Evolutionary conservation across 1,140 invertebrate species (phyloP).

Genomic region (Halictus rubicundus): DNA sequence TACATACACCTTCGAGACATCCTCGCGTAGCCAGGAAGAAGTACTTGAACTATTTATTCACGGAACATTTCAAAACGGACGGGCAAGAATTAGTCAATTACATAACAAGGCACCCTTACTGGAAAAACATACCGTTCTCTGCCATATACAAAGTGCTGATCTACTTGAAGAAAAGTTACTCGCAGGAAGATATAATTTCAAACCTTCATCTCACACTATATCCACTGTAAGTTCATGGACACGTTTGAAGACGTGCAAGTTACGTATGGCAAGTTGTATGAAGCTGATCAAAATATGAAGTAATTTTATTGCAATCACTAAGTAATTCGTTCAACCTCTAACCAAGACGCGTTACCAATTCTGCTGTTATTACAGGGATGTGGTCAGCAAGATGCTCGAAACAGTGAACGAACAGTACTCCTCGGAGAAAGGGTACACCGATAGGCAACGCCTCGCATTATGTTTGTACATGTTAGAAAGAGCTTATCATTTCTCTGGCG

Average conservation of each 20-base stretch:
- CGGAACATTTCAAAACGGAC: slow-evolving; percentile 66
- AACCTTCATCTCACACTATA: slow-evolving; percentile 76
- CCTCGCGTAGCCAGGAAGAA: slow-evolving; percentile 67
- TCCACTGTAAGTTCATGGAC: slow-evolving; percentile 59
- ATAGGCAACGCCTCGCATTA: slow-evolving; percentile 65
- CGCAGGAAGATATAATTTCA: slow-evolving; percentile 78
- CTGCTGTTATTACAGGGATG: slow-evolving; percentile 64
- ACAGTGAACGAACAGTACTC: slow-evolving; percentile 53
- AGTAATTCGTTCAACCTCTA: not conserved
- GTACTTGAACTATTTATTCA: slow-evolving; percentile 71
- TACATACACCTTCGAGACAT: not conserved
- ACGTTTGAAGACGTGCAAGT: not conserved
- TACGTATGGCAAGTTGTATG: not conserved
- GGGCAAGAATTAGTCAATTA: slow-evolving; percentile 67
- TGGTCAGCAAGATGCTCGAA: slow-evolving; percentile 58
- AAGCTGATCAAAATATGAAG: not conserved
- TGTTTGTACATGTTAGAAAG: slow-evolving; percentile 73
- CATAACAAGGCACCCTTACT: slow-evolving; percentile 81
- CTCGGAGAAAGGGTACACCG: slow-evolving; percentile 28
- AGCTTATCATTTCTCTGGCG: slow-evolving; percentile 69
- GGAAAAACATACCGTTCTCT: slow-evolving; percentile 79
- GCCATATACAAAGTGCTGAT: slow-evolving; percentile 79
- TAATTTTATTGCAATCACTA: not conserved
- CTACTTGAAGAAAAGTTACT: slow-evolving; percentile 78
- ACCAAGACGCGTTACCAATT: not conserved